Base-by-base conservation (phyloP, 2,888 invertebrate genomes). In the Lithophane semibrunnea region DNA sequence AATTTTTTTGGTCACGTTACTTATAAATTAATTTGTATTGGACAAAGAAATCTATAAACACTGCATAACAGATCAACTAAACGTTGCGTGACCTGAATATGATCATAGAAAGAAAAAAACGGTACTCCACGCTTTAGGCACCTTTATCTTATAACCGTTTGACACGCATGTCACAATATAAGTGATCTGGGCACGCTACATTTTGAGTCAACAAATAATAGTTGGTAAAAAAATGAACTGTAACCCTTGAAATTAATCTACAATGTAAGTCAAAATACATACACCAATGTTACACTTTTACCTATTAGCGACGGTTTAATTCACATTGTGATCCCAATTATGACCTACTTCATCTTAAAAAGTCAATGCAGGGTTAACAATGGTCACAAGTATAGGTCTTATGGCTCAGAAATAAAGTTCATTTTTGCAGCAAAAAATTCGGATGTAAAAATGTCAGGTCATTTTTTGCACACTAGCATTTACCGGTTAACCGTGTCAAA, bases 401-500 rank as follows among this genome's bases (percentile, higher is more conserved):
- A 84, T 61, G 9, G 0, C n/a, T 3, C 0, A 70, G n/a, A 77
- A 12, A 74, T 87, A 91, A 86, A 76, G 82, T 73, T 8, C 16
- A 80, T 29, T 82, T 84, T 86, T 10, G 70, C 8, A 37, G 24
- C 29, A 21, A 68, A 81, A 82, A 73, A 12, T 2, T 52, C 49
- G n/a, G 64, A 74, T 71, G 67, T 69, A 80, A 85, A 85, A 83
- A 66, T 80, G 58, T 83, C 79, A 76, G 80, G 80, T 71, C 24
- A 73, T 77, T 78, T 87, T 88, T 86, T 80, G 77, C 79, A 71
- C 79, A 75, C 42, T 44, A 79, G 84, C 79, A 61, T 88, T 90
- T 86, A 88, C 88, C 88, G 89, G 90, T 91, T 92, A 93, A 92
- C 93, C 93, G 90, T 93, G 88, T 89, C 90, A 88, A 92, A 93